Evolutionary conservation across 2,113 vertebrate species (phyloP).

Genomic region (Abramis brama): DNA sequence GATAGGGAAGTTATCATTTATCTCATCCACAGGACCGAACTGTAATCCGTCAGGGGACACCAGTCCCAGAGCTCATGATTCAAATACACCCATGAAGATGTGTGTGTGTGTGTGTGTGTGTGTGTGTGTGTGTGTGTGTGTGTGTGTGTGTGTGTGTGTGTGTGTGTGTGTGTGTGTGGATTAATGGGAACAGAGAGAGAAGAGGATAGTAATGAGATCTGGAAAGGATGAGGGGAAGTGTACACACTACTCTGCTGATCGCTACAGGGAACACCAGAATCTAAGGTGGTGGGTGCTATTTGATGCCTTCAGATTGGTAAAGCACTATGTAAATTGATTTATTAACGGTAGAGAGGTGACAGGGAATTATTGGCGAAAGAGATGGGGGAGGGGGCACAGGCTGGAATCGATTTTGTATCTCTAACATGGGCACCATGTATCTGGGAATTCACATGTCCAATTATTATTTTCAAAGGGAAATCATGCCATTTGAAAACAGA

Average conservation of each 20-base stretch:
- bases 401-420: neutral
- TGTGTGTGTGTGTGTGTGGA: neutral
- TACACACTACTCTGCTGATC: neutral
- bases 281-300: neutral
- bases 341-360: neutral
- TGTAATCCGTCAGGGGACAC: slow-evolving; percentile 51
- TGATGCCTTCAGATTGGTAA: neutral
- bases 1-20: slow-evolving; percentile 44
- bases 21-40: slow-evolving; percentile 32
- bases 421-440: neutral
- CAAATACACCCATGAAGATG: slow-evolving; percentile 16
- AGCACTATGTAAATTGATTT: neutral
- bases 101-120: neutral
- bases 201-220: slow-evolving; percentile 35
- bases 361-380: neutral
- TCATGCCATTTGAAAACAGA: neutral
- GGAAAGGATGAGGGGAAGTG: slow-evolving; percentile 16
- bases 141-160: slow-evolving; percentile 22
- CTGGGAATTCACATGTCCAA: neutral
- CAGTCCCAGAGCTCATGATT: slow-evolving; percentile 53
- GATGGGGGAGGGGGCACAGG: neutral
- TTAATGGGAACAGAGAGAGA: slow-evolving; percentile 27
- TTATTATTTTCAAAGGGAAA: neutral
- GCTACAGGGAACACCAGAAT: neutral
- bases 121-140: slow-evolving; percentile 23